phyloP scores from a whole-genome alignment of 2,888 invertebrate species.

The Periphyllus acericola region DNA sequence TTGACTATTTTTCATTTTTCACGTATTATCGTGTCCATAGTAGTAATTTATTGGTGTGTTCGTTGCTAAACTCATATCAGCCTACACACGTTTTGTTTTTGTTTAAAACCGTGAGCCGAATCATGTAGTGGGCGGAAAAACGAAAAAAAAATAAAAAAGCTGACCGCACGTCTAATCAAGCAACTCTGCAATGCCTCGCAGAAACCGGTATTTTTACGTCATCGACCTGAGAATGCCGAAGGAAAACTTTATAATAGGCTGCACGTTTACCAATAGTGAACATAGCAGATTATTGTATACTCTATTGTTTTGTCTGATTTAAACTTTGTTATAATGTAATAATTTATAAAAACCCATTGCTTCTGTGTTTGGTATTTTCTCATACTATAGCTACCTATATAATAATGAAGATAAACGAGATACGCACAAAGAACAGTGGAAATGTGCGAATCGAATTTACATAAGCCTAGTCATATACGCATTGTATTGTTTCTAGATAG shows the following conservation, averaged over 20 bases:
- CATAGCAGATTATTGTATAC: neutral
- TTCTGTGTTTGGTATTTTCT: constrained; percentile 2
- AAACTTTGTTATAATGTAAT: neutral
- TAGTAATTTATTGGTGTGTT: neutral
- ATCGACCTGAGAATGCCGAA: constrained; percentile 36
- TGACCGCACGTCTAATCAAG: constrained; percentile 42
- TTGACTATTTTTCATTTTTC: neutral
- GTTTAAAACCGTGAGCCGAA: neutral
- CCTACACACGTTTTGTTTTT: neutral
- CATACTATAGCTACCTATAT: neutral
- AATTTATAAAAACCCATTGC: neutral
- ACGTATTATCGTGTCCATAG: no score
- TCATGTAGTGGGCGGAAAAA: constrained; percentile 43
- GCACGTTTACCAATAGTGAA: constrained; percentile 11
- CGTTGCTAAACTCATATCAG: neutral
- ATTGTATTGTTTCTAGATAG: neutral
- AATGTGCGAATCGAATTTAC: neutral
- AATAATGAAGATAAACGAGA: neutral
- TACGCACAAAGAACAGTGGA: neutral
- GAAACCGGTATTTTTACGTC: constrained; percentile 58
- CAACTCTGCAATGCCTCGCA: constrained; percentile 24
- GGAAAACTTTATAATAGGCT: constrained; percentile 53
- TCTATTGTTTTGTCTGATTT: constrained; percentile 2
- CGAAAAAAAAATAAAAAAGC: constrained; percentile 34
- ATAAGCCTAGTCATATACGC: neutral